Base-by-base conservation (phyloP, 2,797 vertebrate species). In the Anguilla marmorata region DNA sequence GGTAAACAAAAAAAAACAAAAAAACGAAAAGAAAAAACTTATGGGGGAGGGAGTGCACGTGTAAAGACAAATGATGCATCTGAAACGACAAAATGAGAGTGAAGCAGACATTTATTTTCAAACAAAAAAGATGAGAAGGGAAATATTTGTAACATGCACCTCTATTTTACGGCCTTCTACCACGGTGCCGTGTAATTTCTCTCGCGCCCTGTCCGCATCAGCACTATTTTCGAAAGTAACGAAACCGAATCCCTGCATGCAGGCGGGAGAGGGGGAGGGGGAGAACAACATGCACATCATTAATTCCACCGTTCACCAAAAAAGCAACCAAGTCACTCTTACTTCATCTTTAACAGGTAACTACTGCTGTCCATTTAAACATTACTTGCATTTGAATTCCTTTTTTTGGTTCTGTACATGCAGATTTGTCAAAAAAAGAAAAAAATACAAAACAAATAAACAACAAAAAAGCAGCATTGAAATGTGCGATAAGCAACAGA, bases 151-250 rank as follows among this genome's bases (percentile, higher is more conserved):
- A 94, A 96, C 96, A 97, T 97, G 96, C 96, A 98, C 97, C 97
- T 98, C 97, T 96, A 98, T 98, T 97, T 98, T 98, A 96, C 97
- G 97, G 94, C 97, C 97, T 96, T 98, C 97, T 94, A 98, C 97
- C 96, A 98, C 97, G 92, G 97, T 98, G 96, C 97, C 97, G 91
- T 98, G 97, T 96, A 98, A 97, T 97, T 97, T 98, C 96, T 98
- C 97, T 94, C 97, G 96, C 96, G 98, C 98, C 96, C 97, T 97
- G 97, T 99, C 98, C 93, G 98, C 98, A 96, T 99, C 98, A 95
- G 97, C 95, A 97, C 97, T 98, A 97, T 97, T 97, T 96, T 99
- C 98, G 96, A 99, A 99, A 96, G 98, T 99, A 97, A 99, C 98
- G 96, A 99, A 99, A 96, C 98, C 98, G 97, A 99, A 99, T 96